Evolutionary conservation across 2,113 vertebrate species (phyloP).

Genomic region (Chroicocephalus ridibundus): DNA sequence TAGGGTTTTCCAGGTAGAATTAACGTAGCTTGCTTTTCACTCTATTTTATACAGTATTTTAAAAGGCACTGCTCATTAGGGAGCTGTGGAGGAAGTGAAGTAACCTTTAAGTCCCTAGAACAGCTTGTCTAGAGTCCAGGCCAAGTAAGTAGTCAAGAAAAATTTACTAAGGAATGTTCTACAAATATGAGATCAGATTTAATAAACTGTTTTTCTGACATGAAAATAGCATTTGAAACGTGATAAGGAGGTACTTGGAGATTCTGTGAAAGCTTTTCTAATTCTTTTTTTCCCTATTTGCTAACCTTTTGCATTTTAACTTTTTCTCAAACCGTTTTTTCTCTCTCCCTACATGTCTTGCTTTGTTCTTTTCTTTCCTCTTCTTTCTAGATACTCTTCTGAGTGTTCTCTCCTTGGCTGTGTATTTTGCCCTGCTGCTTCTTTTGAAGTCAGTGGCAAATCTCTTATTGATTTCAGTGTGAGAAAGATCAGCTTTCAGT

Average conservation of each 20-base stretch:
- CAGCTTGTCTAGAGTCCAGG: neutral
- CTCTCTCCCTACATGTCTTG: neutral
- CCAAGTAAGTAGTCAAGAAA: neutral
- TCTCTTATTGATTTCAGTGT: conserved; percentile 40
- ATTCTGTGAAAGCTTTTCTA: neutral
- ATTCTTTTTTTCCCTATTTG: neutral
- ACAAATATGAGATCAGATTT: neutral
- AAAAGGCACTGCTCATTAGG: neutral
- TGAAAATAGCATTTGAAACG: neutral
- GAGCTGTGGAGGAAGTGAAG: neutral
- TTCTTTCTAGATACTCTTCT: neutral
- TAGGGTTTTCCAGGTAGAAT: neutral
- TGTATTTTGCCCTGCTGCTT: conserved; percentile 23
- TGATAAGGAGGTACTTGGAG: neutral
- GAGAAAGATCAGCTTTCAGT: conserved; percentile 24
- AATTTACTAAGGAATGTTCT: neutral
- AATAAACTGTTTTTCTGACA: neutral
- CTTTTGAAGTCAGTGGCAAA: conserved; percentile 48
- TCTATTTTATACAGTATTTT: neutral
- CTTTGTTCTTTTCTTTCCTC: neutral
- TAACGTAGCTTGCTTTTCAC: neutral
- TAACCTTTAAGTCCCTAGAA: neutral
- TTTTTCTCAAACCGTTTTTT: neutral
- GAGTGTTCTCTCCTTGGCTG: neutral
- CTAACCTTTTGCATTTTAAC: neutral